Evolutionary conservation across 2,797 vertebrate species (phyloP).

Genomic region (Allobates femoralis): DNA sequence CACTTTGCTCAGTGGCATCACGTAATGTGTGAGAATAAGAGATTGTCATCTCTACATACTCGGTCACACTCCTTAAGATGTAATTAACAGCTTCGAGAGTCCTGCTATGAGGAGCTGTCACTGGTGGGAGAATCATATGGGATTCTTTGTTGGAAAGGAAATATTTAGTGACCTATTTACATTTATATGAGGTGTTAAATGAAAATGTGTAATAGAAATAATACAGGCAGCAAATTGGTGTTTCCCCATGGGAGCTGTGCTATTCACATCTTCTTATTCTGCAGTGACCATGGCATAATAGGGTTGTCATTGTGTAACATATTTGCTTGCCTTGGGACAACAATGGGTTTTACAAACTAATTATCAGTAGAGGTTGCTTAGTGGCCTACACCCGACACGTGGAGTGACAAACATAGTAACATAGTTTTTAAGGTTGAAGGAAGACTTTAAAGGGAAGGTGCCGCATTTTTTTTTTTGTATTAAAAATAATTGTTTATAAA

Average conservation of each 20-base stretch:
- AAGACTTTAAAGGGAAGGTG: no score
- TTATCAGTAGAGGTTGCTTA: background rate
- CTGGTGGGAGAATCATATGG: conserved; percentile 12
- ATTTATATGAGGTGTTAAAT: background rate
- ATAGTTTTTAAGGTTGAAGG: no score
- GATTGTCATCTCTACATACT: conserved; percentile 29
- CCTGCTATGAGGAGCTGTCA: conserved; percentile 48
- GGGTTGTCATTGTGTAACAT: background rate
- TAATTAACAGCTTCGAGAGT: conserved; percentile 52
- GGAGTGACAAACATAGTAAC: no score
- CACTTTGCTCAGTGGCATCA: conserved; percentile 10
- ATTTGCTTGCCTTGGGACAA: no score
- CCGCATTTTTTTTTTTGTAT: no score
- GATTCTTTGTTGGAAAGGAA: conserved; percentile 25
- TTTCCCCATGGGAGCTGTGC: background rate
- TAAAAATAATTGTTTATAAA: no score
- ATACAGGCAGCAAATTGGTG: conserved; percentile 4
- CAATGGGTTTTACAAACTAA: background rate
- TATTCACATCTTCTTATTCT: background rate
- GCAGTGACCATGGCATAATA: background rate
- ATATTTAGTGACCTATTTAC: conserved; percentile 38
- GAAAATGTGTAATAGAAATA: conserved; percentile 5
- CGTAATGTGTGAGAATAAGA: conserved; percentile 37
- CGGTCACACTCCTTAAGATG: conserved; percentile 39
- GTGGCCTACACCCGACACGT: background rate